These are phyloP conservation scores for Drosophila tsacasi DNA, from an alignment of 1,140 invertebrate species.

Conservation along the genomic window DNA sequence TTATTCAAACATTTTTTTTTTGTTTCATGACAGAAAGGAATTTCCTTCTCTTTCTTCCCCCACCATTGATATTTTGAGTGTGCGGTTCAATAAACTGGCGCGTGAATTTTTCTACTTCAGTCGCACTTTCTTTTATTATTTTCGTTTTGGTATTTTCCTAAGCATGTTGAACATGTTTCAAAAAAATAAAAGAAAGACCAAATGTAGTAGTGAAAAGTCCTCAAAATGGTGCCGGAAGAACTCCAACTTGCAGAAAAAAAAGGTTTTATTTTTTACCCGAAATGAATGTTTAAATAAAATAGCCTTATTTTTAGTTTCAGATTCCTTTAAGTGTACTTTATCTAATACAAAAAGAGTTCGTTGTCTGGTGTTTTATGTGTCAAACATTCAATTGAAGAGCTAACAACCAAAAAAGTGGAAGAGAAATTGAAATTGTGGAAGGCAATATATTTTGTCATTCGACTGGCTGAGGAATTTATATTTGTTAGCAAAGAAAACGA, in stretches of 20 bases:
- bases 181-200: not conserved
- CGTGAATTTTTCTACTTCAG: conserved; percentile 77
- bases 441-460: conserved; percentile 3
- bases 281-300: no score
- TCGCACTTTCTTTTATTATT: conserved; percentile 39
- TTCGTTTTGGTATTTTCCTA: conserved; percentile 40
- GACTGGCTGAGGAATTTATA: conserved; percentile 14
- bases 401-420: not conserved
- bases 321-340: not conserved
- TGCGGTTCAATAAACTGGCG: conserved; percentile 78
- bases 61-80: conserved; percentile 16
- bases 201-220: not conserved
- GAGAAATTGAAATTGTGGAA: conserved; percentile 53
- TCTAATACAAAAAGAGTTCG: conserved; percentile 15
- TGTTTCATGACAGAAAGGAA: conserved; percentile 53
- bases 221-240: not conserved
- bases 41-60: conserved; percentile 14
- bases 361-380: conserved; percentile 67
- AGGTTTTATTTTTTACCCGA: no score
- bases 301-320: not conserved
- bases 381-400: conserved; percentile 57
- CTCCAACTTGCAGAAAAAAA: no score
- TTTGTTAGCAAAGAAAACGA: not conserved
- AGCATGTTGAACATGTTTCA: conserved; percentile 62
- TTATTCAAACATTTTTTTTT: conserved; percentile 77